phyloP scores from a whole-genome alignment of 2,888 invertebrate genomes.

The Oxyscelio sp. region DNA sequence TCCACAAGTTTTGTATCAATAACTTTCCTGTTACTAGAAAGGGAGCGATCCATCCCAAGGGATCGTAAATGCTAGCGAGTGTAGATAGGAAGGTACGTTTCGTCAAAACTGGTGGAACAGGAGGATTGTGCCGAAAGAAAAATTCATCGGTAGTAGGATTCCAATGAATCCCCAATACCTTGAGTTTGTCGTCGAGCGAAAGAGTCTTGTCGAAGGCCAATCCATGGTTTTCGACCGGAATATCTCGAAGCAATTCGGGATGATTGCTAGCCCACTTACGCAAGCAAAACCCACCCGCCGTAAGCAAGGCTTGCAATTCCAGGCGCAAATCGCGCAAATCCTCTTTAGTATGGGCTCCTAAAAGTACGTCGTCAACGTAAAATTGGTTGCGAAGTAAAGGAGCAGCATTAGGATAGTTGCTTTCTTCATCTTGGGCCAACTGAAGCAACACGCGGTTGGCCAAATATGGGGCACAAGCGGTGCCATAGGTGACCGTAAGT shows the following conservation, averaged over 20 bases:
- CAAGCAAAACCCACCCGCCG: not conserved
- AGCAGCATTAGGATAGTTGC: slow-evolving; percentile 1
- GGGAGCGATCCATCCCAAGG: not conserved
- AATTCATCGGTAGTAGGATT: not conserved
- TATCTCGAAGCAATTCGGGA: not conserved
- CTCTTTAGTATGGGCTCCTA: slow-evolving; percentile 6
- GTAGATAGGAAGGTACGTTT: not conserved
- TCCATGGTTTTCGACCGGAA: not conserved
- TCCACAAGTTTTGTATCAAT: not conserved
- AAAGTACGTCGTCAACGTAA: slow-evolving; percentile 30
- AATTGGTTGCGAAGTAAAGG: not conserved
- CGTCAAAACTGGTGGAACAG: not conserved
- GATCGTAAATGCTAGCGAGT: not conserved
- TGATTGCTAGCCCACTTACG: slow-evolving; percentile 25
- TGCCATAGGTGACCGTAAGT: no score
- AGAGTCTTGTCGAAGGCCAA: not conserved
- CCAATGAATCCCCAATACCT: slow-evolving; percentile 3
- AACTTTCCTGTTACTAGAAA: no score
- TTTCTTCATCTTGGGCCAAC: not conserved
- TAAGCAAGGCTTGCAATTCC: no score
- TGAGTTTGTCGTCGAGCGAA: not conserved
- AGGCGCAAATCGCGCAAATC: not conserved
- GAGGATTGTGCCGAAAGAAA: not conserved
- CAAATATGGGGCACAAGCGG: no score
- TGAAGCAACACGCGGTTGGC: not conserved